Base-by-base conservation (phyloP, 2,888 invertebrate genomes). In the Aporophyla lueneburgensis region DNA sequence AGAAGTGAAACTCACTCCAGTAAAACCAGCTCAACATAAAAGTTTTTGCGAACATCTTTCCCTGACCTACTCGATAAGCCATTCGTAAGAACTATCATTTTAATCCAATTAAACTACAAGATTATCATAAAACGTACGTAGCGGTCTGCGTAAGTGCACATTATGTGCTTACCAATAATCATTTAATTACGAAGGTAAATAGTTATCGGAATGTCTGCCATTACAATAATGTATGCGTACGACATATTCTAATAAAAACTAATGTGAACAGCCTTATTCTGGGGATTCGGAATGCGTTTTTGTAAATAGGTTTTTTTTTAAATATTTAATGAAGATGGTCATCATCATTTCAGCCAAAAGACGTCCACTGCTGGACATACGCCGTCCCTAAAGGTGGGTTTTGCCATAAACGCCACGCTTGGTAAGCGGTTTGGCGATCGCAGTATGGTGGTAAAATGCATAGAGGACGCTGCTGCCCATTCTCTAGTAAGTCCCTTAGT, bases 81-180 rank as follows among this genome's bases (percentile, higher is more conserved):
- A 87, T 85, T 88, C 58, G 83, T 87, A 87, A 85, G 83, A 88
- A 86, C 88, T 88, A 87, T 89, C 87, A 89, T 88, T 88, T 87
- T 85, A 86, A 78, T 87, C 89, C 88, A 88, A 89, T 89, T 84
- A 88, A 71, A 84, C 63, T 70, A 43, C 74, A 68, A 83, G 84
- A 85, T 88, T 89, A 89, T 79, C 89, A 87, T 88, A 84, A 89
- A 87, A 86, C 77, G 74, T 77, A 77, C 76, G 70, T 71, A 89
- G 78, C 86, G 78, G 78, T 49, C 65, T 54, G 21, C 74, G 75
- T 76, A 87, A 86, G 89, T 81, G 84, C 84, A 85, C 75, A 92
- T 92, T 92, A 92, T 86, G 90, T 89, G 81, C 90, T 88, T 91
- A 89, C 91, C 90, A 92, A 92, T 93, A 92, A 93, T 93, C 91